Evolutionary conservation across 1,140 invertebrate genomes (phyloP), one percentile per base, ranked within the genome.

Genomic region (Drosophila gunungcola): DNA sequence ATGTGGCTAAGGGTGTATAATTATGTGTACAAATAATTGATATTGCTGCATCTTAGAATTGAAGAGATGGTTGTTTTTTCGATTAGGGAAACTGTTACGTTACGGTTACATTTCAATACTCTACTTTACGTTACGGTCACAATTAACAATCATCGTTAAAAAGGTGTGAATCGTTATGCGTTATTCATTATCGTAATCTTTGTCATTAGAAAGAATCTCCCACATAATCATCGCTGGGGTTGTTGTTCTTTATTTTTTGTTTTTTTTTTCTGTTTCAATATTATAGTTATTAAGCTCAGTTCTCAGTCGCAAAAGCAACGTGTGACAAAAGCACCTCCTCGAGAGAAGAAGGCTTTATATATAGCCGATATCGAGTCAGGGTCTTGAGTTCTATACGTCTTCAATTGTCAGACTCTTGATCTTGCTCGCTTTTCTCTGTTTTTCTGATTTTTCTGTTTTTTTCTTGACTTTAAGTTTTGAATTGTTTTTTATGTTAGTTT

Each of bases 221-320:
- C 49, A 21, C 32, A 52, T 36, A 5, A 52, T 52, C 13, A 36
- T 52, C 49, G 49, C 49, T 52, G 49, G 49, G 49, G 9, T 34
- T 38, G 34, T 42, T 52, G 16, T 21, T 21, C 16, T 21, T 21
- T 21, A 21, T 32, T 29, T 32, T 32, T 32, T 6, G 29, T 32
- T 32, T 32, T 32, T 12, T 27, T 39, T 38, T 57, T 9, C 7
- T 51, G 46, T 27, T 45, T 64, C 12, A 36, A 52, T 21, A 52
- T 52, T 21, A 52, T 52, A n/a, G n/a, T 36, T 55, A 34, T 41
- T 81, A 81, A 81, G 79, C 79, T 82, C 79, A 78, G 79, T 82
- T 82, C 68, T 82, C 68, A 64, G 65, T 76, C 58, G 73, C 78
- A 61, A 74, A 60, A 61, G 52, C 27, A 80, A 76, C 64, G 53